Percentiles rank a stretch among this genome's conserved stretches.
phyloP scores from a whole-genome alignment of 2,113 vertebrate species.

The Sus scrofa region T2T-Sscrofa CM000813.6:53608001-53608500 shows the following conservation, averaged over 20 bases:
- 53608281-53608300: not conserved
- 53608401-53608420: not conserved
- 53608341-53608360: too few species aligned
- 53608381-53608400: not conserved
- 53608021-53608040: too few species aligned
- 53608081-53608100: not conserved
- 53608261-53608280: not conserved
- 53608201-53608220: not conserved
- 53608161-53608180: not conserved
- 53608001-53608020: not conserved
- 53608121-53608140: not conserved
- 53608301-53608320: not conserved
- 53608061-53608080: not conserved
- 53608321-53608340: not conserved
- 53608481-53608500: not conserved
- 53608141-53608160: not conserved
- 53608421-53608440: not conserved
- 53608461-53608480: not conserved
- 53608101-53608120: not conserved
- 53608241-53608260: not conserved
- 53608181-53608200: not conserved
- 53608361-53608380: not conserved
- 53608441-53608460: not conserved
- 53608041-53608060: too few species aligned
- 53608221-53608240: not conserved